Percentiles rank a stretch among this genome's conserved stretches.
Conservation (phyloP, 2,797 vertebrate genomes). For the Acanthopagrus latus region DNA sequence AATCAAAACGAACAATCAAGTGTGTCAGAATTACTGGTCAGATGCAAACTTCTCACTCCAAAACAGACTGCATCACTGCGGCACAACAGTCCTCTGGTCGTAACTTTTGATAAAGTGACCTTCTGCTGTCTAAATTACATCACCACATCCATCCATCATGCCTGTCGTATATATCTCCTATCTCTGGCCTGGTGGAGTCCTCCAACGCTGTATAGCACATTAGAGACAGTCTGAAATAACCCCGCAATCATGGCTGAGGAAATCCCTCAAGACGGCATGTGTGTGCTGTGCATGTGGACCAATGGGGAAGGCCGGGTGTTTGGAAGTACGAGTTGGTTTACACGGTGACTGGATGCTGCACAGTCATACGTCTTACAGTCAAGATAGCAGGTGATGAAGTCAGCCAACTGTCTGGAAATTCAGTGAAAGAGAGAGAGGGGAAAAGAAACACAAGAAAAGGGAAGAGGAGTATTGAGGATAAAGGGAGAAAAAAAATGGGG, state of each 20-base stretch:
- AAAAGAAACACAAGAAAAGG: not conserved
- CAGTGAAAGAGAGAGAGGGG: not conserved
- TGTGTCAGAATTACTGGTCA: not conserved
- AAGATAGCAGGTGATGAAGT: slow-evolving; percentile 57
- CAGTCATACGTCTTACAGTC: slow-evolving; percentile 58
- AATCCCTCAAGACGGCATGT: slow-evolving; percentile 55
- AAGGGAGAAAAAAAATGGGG: slow-evolving; percentile 1
- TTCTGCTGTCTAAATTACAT: slow-evolving; percentile 49
- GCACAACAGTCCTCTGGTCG: slow-evolving; percentile 5
- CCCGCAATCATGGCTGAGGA: slow-evolving; percentile 50
- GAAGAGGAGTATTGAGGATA: slow-evolving; percentile 3
- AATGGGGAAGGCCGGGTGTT: slow-evolving; percentile 43
- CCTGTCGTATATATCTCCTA: slow-evolving; percentile 12
- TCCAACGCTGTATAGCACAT: slow-evolving; percentile 39
- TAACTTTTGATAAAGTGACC: slow-evolving; percentile 58
- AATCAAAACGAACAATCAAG: slow-evolving; percentile 4
- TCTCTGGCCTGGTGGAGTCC: slow-evolving; percentile 35
- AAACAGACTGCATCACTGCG: slow-evolving; percentile 10
- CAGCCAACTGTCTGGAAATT: slow-evolving; percentile 33
- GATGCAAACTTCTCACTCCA: slow-evolving; percentile 11
- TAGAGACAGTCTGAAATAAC: slow-evolving; percentile 31
- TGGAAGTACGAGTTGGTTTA: slow-evolving; percentile 60
- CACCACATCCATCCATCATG: slow-evolving; percentile 53
- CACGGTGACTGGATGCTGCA: slow-evolving; percentile 29
- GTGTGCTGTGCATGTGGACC: slow-evolving; percentile 39